Percentiles rank a stretch among this genome's conserved stretches.
Evolutionary conservation across 2,888 invertebrate genomes (phyloP).

Genomic region (Sussaba pulchella): DNA sequence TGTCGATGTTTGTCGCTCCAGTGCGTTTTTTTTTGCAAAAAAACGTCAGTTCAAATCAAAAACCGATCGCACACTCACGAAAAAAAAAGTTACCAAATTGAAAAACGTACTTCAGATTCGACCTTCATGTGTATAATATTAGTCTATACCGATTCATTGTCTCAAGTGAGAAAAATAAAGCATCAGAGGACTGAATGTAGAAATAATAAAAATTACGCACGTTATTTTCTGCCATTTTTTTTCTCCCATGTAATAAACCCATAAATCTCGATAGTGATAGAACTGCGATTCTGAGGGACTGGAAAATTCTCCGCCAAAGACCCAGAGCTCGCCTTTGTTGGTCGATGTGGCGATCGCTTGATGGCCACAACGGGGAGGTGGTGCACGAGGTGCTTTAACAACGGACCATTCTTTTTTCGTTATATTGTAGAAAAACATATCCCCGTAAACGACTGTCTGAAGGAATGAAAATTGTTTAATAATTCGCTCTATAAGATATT

Average conservation of each 20-base stretch:
- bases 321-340: conserved; percentile 90
- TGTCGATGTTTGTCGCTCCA: too few relatives aligned
- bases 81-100: too few relatives aligned
- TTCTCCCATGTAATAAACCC: conserved; percentile 92
- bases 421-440: conserved; percentile 93
- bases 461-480: conserved; percentile 5
- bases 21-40: too few relatives aligned
- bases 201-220: conserved; percentile 65
- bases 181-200: too few relatives aligned
- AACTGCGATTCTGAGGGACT: conserved; percentile 96
- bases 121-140: too few relatives aligned
- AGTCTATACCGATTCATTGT: too few relatives aligned
- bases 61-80: too few relatives aligned
- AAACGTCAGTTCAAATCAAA: too few relatives aligned
- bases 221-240: conserved; percentile 94
- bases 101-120: too few relatives aligned
- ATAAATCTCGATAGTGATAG: conserved; percentile 96
- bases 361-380: conserved; percentile 95
- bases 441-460: conserved; percentile 95
- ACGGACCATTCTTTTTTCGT: conserved; percentile 92
- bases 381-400: conserved; percentile 92
- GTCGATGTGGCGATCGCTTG: conserved; percentile 92
- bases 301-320: conserved; percentile 97
- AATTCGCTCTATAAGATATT: too few relatives aligned
- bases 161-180: too few relatives aligned